Conservation (phyloP, 2,797 vertebrate species). For the Salarias fasciatus region DNA sequence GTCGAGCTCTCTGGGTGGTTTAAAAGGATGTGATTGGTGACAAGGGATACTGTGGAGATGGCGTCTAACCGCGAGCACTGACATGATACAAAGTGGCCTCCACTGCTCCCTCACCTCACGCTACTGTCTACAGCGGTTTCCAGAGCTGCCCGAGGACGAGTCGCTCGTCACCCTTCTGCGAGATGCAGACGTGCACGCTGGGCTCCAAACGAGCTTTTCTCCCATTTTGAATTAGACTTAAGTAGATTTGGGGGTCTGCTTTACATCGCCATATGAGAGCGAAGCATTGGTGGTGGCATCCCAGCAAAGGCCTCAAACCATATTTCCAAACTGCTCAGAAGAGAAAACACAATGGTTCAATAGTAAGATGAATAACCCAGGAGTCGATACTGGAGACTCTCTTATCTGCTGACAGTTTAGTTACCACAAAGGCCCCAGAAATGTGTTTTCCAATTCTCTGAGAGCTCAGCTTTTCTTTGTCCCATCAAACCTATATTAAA, state of each 20-base stretch:
- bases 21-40: slow-evolving; percentile 83
- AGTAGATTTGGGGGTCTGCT: slow-evolving; percentile 22
- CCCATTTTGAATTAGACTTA: not conserved
- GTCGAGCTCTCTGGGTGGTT: slow-evolving; percentile 77
- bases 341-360: slow-evolving; percentile 82
- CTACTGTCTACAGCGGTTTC: slow-evolving; percentile 72
- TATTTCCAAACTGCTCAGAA: slow-evolving; percentile 89
- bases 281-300: slow-evolving; percentile 87
- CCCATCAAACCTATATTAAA: slow-evolving; percentile 83
- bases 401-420: slow-evolving; percentile 87
- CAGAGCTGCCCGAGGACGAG: slow-evolving; percentile 59
- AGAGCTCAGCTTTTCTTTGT: slow-evolving; percentile 82
- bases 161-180: slow-evolving; percentile 47
- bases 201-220: slow-evolving; percentile 20
- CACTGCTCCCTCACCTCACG: slow-evolving; percentile 76
- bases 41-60: slow-evolving; percentile 77
- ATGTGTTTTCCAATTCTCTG: slow-evolving; percentile 84
- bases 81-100: slow-evolving; percentile 81
- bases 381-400: slow-evolving; percentile 80
- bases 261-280: slow-evolving; percentile 69
- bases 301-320: slow-evolving; percentile 89
- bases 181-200: slow-evolving; percentile 34
- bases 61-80: slow-evolving; percentile 71
- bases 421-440: slow-evolving; percentile 82
- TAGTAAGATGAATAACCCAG: slow-evolving; percentile 81